Conservation (phyloP, 2,113 vertebrate species). For the Sialia sialis region DNA sequence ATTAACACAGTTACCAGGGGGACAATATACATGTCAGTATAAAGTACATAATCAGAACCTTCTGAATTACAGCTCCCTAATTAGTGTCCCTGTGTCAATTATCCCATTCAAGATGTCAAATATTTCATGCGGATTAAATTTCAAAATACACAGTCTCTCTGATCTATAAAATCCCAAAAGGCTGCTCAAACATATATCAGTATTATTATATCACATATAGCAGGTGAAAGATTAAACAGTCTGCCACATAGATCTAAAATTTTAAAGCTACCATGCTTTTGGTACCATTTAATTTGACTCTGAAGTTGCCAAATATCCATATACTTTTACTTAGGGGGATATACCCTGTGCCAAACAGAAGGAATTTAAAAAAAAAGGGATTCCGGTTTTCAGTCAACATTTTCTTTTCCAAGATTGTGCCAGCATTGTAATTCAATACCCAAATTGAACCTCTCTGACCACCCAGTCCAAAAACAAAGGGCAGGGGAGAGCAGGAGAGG, state of each 20-base stretch:
- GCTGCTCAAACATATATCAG: background rate
- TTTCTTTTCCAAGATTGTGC: background rate
- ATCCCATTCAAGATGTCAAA: conserved; percentile 23
- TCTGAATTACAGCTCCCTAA: conserved; percentile 39
- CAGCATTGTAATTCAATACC: background rate
- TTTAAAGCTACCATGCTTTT: background rate
- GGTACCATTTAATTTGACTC: background rate
- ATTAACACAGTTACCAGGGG: conserved; percentile 35
- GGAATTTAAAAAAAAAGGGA: background rate
- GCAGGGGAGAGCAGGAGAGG: background rate
- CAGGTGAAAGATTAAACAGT: conserved; percentile 1
- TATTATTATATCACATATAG: background rate
- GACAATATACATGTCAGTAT: conserved; percentile 31
- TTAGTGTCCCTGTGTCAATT: conserved; percentile 43
- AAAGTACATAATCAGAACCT: conserved; percentile 32
- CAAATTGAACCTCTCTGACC: background rate
- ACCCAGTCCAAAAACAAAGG: background rate
- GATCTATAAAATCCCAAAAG: conserved; percentile 17
- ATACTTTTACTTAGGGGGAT: background rate
- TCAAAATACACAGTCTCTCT: conserved; percentile 10
- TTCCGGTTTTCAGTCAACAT: background rate
- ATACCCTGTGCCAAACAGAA: background rate
- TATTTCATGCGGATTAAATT: conserved; percentile 31
- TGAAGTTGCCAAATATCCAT: background rate
- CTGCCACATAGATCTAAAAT: background rate